Conservation (phyloP, 1,140 invertebrate genomes). For the Bombus difficillimus region DNA sequence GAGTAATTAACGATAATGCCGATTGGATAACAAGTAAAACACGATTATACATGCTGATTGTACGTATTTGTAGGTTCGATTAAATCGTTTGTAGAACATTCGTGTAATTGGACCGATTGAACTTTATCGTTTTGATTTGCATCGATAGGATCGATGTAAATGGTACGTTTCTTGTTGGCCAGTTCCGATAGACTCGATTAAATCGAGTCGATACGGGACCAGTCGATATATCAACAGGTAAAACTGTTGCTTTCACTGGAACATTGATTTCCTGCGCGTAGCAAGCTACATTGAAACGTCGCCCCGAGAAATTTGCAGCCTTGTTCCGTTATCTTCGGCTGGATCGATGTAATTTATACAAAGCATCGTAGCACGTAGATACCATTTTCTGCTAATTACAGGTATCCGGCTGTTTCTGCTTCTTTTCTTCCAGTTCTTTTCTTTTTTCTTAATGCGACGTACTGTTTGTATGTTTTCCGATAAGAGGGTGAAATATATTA, state of each 20-base stretch:
- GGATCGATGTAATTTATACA: conserved; percentile 28
- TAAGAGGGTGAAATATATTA: background rate
- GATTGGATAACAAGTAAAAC: background rate
- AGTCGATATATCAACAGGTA: conserved; percentile 44
- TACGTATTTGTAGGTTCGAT: conserved; percentile 12
- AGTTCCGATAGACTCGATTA: conserved; percentile 21
- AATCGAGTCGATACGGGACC: conserved; percentile 3
- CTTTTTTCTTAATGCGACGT: background rate
- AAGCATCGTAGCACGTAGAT: background rate
- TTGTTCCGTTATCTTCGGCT: conserved; percentile 26
- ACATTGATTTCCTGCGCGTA: conserved; percentile 42
- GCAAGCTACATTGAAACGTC: conserved; percentile 36
- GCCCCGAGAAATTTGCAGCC: conserved; percentile 40
- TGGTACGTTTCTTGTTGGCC: conserved; percentile 3
- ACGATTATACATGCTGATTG: background rate
- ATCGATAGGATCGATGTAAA: conserved; percentile 47
- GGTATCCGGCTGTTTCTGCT: background rate
- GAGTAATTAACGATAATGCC: background rate
- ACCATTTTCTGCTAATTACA: conserved; percentile 24
- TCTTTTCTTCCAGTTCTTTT: too few species aligned
- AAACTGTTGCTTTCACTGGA: conserved; percentile 46
- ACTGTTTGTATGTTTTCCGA: background rate
- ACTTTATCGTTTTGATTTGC: conserved; percentile 45
- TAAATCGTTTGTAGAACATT: conserved; percentile 35
- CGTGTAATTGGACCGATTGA: conserved; percentile 34